Evolutionary conservation across 1,140 invertebrate genomes (phyloP), one percentile per base, ranked within the genome.

Genomic region (Drosophila asahinai): DNA sequence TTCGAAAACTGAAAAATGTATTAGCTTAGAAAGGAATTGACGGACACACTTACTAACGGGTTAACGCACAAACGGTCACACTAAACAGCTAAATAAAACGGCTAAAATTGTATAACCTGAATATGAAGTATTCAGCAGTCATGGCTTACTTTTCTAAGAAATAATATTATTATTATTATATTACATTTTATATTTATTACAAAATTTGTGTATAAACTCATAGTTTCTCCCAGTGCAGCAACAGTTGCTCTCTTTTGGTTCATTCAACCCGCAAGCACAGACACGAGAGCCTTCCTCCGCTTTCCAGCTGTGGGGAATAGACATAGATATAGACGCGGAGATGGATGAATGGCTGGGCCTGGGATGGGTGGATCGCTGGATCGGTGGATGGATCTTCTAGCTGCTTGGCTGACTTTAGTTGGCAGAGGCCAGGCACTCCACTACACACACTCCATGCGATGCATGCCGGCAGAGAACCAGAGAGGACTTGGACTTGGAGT

Each of bases 391-490:
- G 76, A 36, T 79, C 55, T 58, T 75, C 73, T 89, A 81, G 84
- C 77, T 87, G 84, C 84, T 78, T 87, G 81, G 68, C 66, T 87
- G 84, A 75, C 73, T 87, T 63, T 78, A 68, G 83, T 25, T 61
- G 80, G 77, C 83, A 52, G 83, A 60, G 75, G 67, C 62, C 27
- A 33, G 17, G 52, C 54, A 8, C 38, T 40, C 14, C 14, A 54
- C 38, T 15, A 14, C 5, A 15, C 15, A 42, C 40, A n/a, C 40
- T 42, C 40, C 15, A 42, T 14, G 6, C 40, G 15, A n/a, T 61
- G 43, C 74, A 65, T 33, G 49, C 51, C 45, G 27, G 36, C 70
- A 72, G 61, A 80, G 61, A 80, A 70, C 51, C 45, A 64, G 80
- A 71, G 74, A 86, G 83, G 83, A 86, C 86, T 75, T 70, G 65